Evolutionary conservation across 2,888 invertebrate genomes (phyloP).

Genomic region (Lysandra coridon): DNA sequence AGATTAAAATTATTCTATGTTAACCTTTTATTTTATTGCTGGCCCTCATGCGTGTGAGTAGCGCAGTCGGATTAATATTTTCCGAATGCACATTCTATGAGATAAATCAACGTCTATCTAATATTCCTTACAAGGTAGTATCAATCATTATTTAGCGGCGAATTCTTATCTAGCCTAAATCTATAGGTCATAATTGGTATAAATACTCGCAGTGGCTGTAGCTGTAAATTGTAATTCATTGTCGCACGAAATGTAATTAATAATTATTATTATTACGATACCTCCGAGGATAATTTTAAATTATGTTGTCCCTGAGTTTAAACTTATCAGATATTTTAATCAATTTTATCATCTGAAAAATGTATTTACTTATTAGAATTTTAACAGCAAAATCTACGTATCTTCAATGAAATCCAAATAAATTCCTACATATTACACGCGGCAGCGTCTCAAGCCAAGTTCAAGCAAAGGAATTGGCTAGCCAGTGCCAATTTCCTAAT

Average conservation of each 20-base stretch:
- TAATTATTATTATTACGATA: background rate
- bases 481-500: too few relatives aligned
- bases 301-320: background rate
- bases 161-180: conserved; percentile 8
- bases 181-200: conserved; percentile 1
- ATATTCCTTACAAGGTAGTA: conserved; percentile 1
- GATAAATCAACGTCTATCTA: conserved; percentile 9
- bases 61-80: background rate
- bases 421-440: too few relatives aligned
- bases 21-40: conserved; percentile 11
- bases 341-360: background rate
- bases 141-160: conserved; percentile 11
- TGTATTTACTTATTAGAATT: background rate
- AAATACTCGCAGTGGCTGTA: background rate
- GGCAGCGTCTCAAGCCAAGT: too few relatives aligned
- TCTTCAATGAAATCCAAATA: too few relatives aligned
- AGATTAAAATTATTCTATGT: conserved; percentile 28
- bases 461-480: too few relatives aligned
- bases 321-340: background rate
- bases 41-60: background rate
- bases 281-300: background rate
- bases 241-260: background rate
- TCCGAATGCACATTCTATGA: background rate
- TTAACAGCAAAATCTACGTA: too few relatives aligned
- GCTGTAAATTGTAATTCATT: background rate